Conservation (phyloP, 2,797 vertebrate genomes). For the Schizothorax lantsangensis region DNA sequence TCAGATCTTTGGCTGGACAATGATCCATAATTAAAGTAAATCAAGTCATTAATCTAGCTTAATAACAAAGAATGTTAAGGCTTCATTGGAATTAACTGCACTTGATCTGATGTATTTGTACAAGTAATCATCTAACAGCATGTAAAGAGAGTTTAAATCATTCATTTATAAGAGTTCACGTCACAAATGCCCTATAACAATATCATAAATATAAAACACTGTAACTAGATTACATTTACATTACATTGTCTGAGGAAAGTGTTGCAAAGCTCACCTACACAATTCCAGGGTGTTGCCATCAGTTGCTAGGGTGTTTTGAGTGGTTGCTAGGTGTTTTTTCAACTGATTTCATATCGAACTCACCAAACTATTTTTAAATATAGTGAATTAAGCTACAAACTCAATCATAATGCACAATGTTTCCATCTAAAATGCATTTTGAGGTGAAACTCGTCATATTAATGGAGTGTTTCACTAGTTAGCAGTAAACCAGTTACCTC, state of each 20-base stretch:
- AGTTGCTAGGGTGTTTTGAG: not conserved
- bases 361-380: no score
- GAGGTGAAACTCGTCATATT: not conserved
- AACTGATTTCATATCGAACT: no score
- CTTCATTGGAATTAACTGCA: not conserved
- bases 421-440: not conserved
- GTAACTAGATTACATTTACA: not conserved
- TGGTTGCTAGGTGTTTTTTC: not conserved
- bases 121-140: slow-evolving; percentile 11
- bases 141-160: not conserved
- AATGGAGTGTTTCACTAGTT: not conserved
- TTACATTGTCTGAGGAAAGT: not conserved
- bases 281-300: not conserved
- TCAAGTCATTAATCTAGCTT: slow-evolving; percentile 29
- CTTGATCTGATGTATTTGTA: slow-evolving; percentile 5
- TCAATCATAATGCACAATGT: not conserved
- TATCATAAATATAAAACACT: not conserved
- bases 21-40: slow-evolving; percentile 23
- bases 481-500: not conserved
- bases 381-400: not conserved
- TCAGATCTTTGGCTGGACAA: slow-evolving; percentile 2
- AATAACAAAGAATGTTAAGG: not conserved
- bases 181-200: not conserved
- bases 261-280: no score
- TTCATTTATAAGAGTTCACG: not conserved